Evolutionary conservation across 2,888 invertebrate species (phyloP).

Genomic region (Eupithecia dodoneata): DNA sequence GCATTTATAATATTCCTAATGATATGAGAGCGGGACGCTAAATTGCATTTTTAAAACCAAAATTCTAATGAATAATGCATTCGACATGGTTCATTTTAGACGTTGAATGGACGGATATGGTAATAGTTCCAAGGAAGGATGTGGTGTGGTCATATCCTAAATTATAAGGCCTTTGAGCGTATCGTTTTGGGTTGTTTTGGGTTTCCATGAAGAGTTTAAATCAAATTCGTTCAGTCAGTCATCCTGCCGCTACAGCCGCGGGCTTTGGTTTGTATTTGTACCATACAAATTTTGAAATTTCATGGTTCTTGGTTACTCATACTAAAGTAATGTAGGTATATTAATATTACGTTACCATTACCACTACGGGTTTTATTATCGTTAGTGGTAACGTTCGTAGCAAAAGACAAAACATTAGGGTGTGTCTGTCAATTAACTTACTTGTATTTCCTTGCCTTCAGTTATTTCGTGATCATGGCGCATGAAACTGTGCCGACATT

Average conservation of each 20-base stretch:
- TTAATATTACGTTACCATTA: too few species aligned
- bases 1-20: background rate
- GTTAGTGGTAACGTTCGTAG: too few species aligned
- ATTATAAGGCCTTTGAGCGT: slow-evolving; percentile 13
- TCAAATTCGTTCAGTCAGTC: background rate
- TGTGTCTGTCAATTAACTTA: too few species aligned
- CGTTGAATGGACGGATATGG: slow-evolving; percentile 74
- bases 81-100: slow-evolving; percentile 44
- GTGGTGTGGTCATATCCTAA: slow-evolving; percentile 47
- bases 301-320: too few species aligned
- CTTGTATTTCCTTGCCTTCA: too few species aligned
- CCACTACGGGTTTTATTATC: too few species aligned
- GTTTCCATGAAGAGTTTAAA: background rate
- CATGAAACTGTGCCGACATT: too few species aligned
- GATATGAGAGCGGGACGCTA: background rate
- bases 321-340: too few species aligned
- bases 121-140: slow-evolving; percentile 66
- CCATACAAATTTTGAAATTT: too few species aligned
- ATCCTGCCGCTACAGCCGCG: background rate
- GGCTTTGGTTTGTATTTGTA: background rate
- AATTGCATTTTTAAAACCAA: background rate
- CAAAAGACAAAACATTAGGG: too few species aligned
- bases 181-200: background rate
- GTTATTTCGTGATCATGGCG: too few species aligned
- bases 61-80: slow-evolving; percentile 11